Base-by-base conservation (phyloP, 2,797 vertebrate genomes). In the Meriones psammophilus region DNA sequence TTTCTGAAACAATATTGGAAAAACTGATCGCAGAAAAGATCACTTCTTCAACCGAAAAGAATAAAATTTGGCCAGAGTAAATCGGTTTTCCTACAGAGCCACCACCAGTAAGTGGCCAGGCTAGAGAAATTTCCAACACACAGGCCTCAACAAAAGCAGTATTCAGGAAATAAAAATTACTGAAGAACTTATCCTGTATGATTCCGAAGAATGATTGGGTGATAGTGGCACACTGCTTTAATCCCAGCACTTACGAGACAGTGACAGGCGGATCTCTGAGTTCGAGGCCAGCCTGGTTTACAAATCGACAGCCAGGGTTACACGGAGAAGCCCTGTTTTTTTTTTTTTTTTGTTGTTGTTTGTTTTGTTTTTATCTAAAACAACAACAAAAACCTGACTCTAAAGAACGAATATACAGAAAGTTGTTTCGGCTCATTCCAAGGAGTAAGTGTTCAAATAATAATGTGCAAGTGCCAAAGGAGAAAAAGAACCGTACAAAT, bases 1-100 rank as follows among this genome's bases (percentile, higher is more conserved):
- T 58, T 92, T 86, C 85, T 81, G 80, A 94, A 89, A 86, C 26
- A 90, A 39, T 69, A 68, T 68, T 88, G 68, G 15, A 78, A 90
- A 94, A 5, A 22, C 46, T 68, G 77, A 50, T 74, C 26, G 36
- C 36, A 18, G n/a, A 89, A 97, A 81, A 36, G 20, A 13, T 22
- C 71, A 20, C 54, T 92, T 91, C 54, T 92, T 91, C 17, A 64
- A 86, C 56, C 30, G 17, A 89, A n/a, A 77, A 85, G 20, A 87
- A 18, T 73, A 71, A 89, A 60, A 42, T 88, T 83, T 94, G 17
- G 73, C 71, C 71, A 33, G n/a, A 14, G 15, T 26, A 85, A 86
- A 60, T 8, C 39, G 83, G 50, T 28, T 50, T 64, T n/a, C 54
- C 66, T 36, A 69, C 56, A 92, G 73, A 5, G 4, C 46, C 39